Conservation (phyloP, 2,113 vertebrate genomes). For the Tragelaphus imberbis region DNA sequence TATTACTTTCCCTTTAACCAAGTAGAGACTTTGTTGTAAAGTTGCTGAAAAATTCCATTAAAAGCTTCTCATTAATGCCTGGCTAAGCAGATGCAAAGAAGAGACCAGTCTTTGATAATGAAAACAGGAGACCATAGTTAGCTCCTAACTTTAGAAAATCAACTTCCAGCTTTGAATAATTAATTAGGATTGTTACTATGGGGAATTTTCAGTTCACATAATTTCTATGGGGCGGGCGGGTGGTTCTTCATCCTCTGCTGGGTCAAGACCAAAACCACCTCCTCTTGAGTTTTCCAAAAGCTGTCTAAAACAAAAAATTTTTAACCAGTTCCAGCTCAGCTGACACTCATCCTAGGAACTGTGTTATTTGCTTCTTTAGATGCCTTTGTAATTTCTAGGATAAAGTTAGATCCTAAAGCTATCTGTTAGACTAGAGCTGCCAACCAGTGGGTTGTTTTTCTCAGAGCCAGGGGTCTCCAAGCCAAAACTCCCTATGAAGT, state of each 20-base stretch:
- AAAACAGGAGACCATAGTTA: constrained; percentile 32
- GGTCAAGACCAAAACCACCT: constrained; percentile 43
- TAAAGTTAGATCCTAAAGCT: constrained; percentile 23
- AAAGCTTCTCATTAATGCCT: constrained; percentile 21
- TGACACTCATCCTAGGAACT: constrained; percentile 26
- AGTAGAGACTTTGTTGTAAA: not conserved
- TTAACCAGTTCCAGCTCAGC: not conserved
- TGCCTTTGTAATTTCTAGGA: constrained; percentile 48
- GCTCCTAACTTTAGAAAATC: constrained; percentile 55
- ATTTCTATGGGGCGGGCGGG: constrained; percentile 16
- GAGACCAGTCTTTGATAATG: constrained; percentile 33
- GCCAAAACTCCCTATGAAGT: not conserved
- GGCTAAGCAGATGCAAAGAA: constrained; percentile 14
- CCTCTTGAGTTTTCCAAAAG: constrained; percentile 50
- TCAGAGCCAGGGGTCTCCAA: not conserved
- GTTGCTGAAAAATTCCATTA: not conserved
- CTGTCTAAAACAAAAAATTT: not conserved
- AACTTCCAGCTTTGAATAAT: constrained; percentile 48
- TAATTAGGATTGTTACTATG: constrained; percentile 61
- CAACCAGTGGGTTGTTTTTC: not conserved
- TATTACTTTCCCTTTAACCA: constrained; percentile 27
- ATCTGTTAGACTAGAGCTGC: not conserved
- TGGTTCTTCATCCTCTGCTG: constrained; percentile 21
- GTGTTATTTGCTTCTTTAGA: constrained; percentile 29
- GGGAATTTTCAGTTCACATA: constrained; percentile 47